Conservation (phyloP, 2,113 vertebrate genomes). For the Apistogramma diplotaenia region DNA sequence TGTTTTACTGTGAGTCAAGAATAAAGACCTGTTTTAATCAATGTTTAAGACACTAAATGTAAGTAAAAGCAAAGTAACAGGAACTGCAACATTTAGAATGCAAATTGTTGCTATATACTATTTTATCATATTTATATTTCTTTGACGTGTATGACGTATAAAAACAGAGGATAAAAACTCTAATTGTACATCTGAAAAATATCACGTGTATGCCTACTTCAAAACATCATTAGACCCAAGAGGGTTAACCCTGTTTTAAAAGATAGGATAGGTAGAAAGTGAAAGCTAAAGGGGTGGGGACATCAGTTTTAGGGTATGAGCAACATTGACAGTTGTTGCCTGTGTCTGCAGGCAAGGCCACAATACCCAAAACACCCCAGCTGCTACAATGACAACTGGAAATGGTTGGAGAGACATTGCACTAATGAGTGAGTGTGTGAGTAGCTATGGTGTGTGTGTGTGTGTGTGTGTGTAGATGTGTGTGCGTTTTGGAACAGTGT, state of each 20-base stretch:
- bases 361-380: constrained; percentile 41
- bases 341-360: constrained; percentile 50
- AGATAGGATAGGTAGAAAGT: not conserved
- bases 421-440: constrained; percentile 52
- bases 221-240: not conserved
- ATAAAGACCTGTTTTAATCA: too few species aligned
- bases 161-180: too few species aligned
- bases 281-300: not conserved
- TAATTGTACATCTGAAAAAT: not conserved
- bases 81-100: too few species aligned
- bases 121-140: too few species aligned
- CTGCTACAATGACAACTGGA: constrained; percentile 61
- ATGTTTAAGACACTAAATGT: too few species aligned
- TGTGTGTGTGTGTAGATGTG: not conserved
- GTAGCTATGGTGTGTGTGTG: not conserved
- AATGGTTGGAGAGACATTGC: constrained; percentile 62
- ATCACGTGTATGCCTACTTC: not conserved
- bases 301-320: constrained; percentile 36
- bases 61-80: too few species aligned
- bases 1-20: too few species aligned
- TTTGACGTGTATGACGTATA: too few species aligned
- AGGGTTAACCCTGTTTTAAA: not conserved
- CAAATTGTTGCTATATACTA: too few species aligned
- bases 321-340: constrained; percentile 49
- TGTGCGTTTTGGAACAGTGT: not conserved